Conservation (phyloP, 1,140 invertebrate genomes). For the Pseudomyrmex gracilis region DNA sequence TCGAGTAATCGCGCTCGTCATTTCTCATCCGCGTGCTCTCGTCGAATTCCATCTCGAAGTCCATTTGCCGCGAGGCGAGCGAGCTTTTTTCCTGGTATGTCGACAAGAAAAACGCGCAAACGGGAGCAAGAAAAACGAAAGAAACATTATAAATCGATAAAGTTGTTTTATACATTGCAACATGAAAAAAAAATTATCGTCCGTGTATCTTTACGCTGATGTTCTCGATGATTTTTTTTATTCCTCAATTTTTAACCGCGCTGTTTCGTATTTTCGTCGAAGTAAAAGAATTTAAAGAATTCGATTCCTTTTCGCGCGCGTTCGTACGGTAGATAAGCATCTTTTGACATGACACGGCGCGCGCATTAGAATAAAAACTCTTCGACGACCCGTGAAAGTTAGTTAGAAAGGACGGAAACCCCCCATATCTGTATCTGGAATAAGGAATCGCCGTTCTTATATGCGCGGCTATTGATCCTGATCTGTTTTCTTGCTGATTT, state of each 20-base stretch:
- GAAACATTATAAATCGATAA: no score
- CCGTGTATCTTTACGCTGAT: no score
- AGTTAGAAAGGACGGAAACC: neutral
- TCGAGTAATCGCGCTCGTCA: constrained; percentile 20
- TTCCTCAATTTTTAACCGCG: neutral
- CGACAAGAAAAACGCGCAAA: no score
- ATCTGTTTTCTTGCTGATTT: constrained; percentile 71
- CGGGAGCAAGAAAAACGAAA: no score
- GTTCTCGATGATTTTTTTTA: neutral
- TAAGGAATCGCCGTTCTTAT: constrained; percentile 45
- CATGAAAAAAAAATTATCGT: no score
- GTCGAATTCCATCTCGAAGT: no score
- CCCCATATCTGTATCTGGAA: neutral
- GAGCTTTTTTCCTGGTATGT: neutral
- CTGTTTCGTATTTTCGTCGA: neutral
- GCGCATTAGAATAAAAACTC: neutral
- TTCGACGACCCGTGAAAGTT: neutral
- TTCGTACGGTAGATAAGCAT: neutral
- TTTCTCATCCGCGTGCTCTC: neutral
- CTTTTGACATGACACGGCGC: neutral
- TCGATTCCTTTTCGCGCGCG: neutral
- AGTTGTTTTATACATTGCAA: no score
- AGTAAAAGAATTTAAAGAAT: neutral
- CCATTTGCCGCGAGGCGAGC: neutral
- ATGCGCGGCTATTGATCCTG: constrained; percentile 64